Base-by-base conservation (phyloP, 2,888 invertebrate species). In the Ptychoptera albimana region DNA sequence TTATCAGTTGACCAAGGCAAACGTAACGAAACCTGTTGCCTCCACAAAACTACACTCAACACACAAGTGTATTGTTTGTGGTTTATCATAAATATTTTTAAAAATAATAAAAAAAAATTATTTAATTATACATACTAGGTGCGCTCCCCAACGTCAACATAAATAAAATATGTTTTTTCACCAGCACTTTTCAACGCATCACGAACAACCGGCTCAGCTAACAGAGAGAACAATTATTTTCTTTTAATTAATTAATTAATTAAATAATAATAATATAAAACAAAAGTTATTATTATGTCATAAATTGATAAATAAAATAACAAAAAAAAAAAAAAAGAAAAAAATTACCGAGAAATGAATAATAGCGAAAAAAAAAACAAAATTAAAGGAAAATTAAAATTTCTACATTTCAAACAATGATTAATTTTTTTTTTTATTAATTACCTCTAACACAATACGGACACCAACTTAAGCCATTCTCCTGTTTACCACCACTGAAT, bases 371-470 rank as follows among this genome's bases (percentile, higher is more conserved):
- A n/a, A n/a, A n/a, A n/a, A n/a, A n/a, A n/a, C n/a, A n/a, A n/a
- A n/a, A n/a, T n/a, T n/a, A n/a, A n/a, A n/a, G n/a, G n/a, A n/a
- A n/a, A n/a, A n/a, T n/a, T n/a, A n/a, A n/a, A n/a, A n/a, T n/a
- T n/a, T n/a, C n/a, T n/a, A n/a, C n/a, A n/a, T n/a, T n/a, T n/a
- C n/a, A n/a, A n/a, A n/a, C n/a, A n/a, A n/a, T n/a, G n/a, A n/a
- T n/a, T n/a, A n/a, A n/a, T n/a, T n/a, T n/a, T n/a, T n/a, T n/a
- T n/a, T 5, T 23, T 32, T 3, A 31, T 12, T 34, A 15, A 61
- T 67, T 72, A 87, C 87, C 86, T 68, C 72, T 72, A 11, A 81
- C 80, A 63, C 92, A 92, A 61, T 92, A 92, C 0, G 81, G 77
- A 57, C 92, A 92, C 92, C 92, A 92, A 60, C 87, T 91, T 45